Evolutionary conservation across 2,797 vertebrate species (phyloP), one percentile per base, ranked within the genome.

Genomic region (Trachurus trachurus): DNA sequence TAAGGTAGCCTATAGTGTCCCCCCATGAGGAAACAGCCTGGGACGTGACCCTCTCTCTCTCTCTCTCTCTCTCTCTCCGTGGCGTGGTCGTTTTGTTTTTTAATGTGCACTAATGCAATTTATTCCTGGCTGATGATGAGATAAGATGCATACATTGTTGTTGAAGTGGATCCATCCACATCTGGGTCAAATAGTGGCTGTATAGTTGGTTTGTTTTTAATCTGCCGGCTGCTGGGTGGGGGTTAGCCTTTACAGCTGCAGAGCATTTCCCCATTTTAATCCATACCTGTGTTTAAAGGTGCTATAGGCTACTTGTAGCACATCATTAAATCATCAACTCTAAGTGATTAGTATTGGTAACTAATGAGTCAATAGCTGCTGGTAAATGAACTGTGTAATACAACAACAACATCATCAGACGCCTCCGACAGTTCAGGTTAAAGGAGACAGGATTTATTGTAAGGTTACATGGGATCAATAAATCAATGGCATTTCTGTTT

Each of bases 1-100:
- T 72, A 83, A 69, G 74, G 31, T 5, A 34, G 31, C 31, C 31
- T 34, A 6, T 56, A 52, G 71, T 12, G 44, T 74, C 81, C 81
- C 86, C 42, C n/a, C n/a, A n/a, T 1, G 74, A 68, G 88, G 68
- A 80, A 82, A 87, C 89, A 76, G 80, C 63, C 79, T n/a, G n/a
- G n/a, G n/a, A n/a, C 15, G 81, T 81, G 87, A 87, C 85, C 87
- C 83, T 72, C 74, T 57, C 53, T 31, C n/a, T n/a, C n/a, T n/a
- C n/a, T n/a, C n/a, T n/a, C n/a, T n/a, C n/a, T n/a, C n/a, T n/a
- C n/a, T n/a, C n/a, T n/a, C n/a, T n/a, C 31, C 31, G 31, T 31
- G 31, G 31, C 16, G 10, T 39, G 68, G 70, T 57, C 29, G 11
- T 70, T 81, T 66, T 76, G n/a, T n/a, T n/a, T 34, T 34, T 34